phyloP scores from a whole-genome alignment of 2,797 vertebrate species.

The Urocyon cinereoargenteus region DNA sequence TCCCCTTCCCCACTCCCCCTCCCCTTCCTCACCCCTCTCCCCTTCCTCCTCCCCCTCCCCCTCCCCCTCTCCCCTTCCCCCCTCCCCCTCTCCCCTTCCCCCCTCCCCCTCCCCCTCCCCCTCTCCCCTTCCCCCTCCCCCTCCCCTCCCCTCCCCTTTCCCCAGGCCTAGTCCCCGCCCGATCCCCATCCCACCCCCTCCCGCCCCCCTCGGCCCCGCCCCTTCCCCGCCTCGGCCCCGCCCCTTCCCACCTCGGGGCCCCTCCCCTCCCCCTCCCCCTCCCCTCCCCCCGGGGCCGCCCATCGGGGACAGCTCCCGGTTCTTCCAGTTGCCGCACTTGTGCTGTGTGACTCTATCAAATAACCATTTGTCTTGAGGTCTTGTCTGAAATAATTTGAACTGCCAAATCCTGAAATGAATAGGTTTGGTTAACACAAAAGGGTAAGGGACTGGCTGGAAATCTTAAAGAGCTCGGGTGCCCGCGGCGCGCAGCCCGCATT shows the following conservation, averaged over 20 bases:
- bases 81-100: too few species aligned
- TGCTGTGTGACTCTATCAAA: constrained; percentile 84
- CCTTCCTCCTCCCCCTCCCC: too few species aligned
- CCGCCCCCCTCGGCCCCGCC: too few species aligned
- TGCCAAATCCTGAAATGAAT: constrained; percentile 86
- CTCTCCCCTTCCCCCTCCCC: rapidly evolving
- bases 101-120: too few species aligned
- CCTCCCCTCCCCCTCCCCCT: too few species aligned
- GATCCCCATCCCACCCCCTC: too few species aligned
- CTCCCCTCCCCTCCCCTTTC: too few species aligned
- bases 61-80: too few species aligned
- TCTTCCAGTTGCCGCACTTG: neutral
- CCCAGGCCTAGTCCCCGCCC: rapidly evolving
- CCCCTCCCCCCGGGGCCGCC: neutral
- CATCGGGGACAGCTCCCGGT: neutral
- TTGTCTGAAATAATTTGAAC: constrained; percentile 89
- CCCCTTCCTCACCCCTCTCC: too few species aligned
- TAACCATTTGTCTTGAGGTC: constrained; percentile 88
- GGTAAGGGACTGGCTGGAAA: constrained; percentile 87
- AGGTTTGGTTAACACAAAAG: constrained; percentile 87
- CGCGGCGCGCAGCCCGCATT: constrained; percentile 86
- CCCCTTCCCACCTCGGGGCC: too few species aligned
- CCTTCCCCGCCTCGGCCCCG: too few species aligned
- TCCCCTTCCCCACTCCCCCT: too few species aligned
- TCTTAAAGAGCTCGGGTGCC: constrained; percentile 84